Base-by-base conservation (phyloP, 2,797 vertebrate species). In the Xyrichtys novacula region DNA sequence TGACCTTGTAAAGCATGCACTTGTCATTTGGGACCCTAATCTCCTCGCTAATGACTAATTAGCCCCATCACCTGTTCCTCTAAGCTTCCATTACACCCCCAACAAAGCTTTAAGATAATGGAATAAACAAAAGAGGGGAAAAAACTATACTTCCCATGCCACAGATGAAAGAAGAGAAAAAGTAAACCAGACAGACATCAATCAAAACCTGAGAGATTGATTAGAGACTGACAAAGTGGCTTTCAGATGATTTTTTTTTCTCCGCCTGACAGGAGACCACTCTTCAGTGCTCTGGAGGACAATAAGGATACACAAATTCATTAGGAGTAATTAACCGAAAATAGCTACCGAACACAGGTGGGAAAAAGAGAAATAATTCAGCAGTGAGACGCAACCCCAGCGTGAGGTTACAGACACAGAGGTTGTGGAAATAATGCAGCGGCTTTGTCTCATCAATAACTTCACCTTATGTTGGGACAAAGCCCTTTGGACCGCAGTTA, bases 1-100 rank as follows among this genome's bases (percentile, higher is more conserved):
- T 94, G 93, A 93, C 93, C 93, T 94, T 94, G 94, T 94, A 93
- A 94, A 93, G 88, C 88, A 90, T 90, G 89, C 91, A 90, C 90
- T 91, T 94, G 91, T 94, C 93, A 93, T 91, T 89, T 88, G 93
- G 91, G 93, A 94, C 88, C 87, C 80, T 85, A 91, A 90, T 93
- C 85, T 94, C 89, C 81, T 88, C 31, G 69, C 91, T 93, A 94
- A 94, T 94, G 93, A 94, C 88, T 94, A 95, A 95, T 95, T 95
- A 94, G 91, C 90, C 91, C 87, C 88, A 91, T 95, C 91, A 94
- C 93, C 91, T 93, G 92, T 92, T 93, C 85, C 80, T 84, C 77
- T 76, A 88, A 89, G 87, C 91, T 89, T 93, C 86, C 89, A 93
- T 93, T 93, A 93, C 87, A 88, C 85, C 84, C 84, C 85, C 78